Evolutionary conservation across 2,113 vertebrate genomes (phyloP), one percentile per base, ranked within the genome.

Genomic region (Paralichthys olivaceus): DNA sequence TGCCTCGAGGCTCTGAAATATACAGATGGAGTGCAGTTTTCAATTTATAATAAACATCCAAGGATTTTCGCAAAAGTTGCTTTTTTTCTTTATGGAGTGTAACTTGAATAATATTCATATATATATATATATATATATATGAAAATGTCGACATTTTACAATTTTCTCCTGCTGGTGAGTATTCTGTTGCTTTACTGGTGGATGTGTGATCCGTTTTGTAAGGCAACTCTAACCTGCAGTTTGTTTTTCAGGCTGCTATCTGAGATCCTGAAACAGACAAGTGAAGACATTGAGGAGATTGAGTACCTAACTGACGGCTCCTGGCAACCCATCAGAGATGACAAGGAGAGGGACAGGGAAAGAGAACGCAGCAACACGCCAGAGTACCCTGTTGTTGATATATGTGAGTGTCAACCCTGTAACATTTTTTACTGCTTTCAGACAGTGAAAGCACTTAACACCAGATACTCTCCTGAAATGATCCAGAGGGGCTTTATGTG

Each of bases 271-370:
- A 97, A 94, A 0, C 96, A 98, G 91, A 99, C 97, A 0, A 87
- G 67, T 43, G 96, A 98, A 84, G 98, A 98, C 0, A 96, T 97
- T 0, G 97, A 99, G 28, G 98, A 99, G 88, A 98, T 99, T 0
- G 97, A 99, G 77, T 99, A 96, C 90, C 87, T 98, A 87, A 97
- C 96, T 5, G 98, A 99, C 0, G 98, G 98, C 20, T 98, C 97
- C 11, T 99, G 98, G 98, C 94, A 94, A 87, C 96, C 98, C 2
- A 97, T 99, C 91, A 94, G 95, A 22, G 96, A 96, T 0, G 98
- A 99, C 7, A 97, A 97, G 80, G 94, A 95, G 66, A 88, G 90
- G 71, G 97, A 99, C 69, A 79, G 95, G 51, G 94, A 95, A 84
- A 57, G 93, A 57, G 97, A 99, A 77, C 90, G 94, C 59, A 98